Conservation (phyloP, 2,888 invertebrate species). For the Hypolimnas misippus region DNA sequence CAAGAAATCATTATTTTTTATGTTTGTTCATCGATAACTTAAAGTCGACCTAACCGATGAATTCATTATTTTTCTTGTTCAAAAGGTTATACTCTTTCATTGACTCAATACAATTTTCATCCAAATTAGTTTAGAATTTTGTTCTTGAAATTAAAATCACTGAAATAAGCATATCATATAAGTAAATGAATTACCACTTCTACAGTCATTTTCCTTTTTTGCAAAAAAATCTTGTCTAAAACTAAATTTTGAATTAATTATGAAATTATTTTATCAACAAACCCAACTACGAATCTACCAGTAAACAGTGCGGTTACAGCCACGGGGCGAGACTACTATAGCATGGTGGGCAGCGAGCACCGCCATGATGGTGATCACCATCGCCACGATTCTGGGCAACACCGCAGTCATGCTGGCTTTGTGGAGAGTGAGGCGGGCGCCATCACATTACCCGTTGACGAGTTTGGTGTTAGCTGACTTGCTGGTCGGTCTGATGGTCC, state of each 20-base stretch:
- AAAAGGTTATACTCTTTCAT: too few species aligned
- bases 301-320: conserved; percentile 46
- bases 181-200: too few species aligned
- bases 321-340: conserved; percentile 55
- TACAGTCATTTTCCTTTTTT: too few species aligned
- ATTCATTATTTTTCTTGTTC: too few species aligned
- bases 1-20: too few species aligned
- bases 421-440: conserved; percentile 61
- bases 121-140: too few species aligned
- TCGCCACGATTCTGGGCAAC: conserved; percentile 63
- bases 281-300: conserved; percentile 21
- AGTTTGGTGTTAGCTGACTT: conserved; percentile 87
- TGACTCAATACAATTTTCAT: too few species aligned
- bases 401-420: conserved; percentile 63
- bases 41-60: too few species aligned
- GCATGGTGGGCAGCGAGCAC: conserved; percentile 55
- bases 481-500: conserved; percentile 81
- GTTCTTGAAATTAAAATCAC: too few species aligned
- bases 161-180: too few species aligned
- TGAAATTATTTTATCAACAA: neutral
- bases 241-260: neutral
- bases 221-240: too few species aligned
- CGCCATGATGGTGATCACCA: conserved; percentile 54
- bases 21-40: too few species aligned
- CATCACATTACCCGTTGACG: conserved; percentile 87